Percentiles rank a stretch among this genome's conserved stretches.
Conservation (phyloP, 2,797 vertebrate genomes). For the Cossypha polioptera region DNA sequence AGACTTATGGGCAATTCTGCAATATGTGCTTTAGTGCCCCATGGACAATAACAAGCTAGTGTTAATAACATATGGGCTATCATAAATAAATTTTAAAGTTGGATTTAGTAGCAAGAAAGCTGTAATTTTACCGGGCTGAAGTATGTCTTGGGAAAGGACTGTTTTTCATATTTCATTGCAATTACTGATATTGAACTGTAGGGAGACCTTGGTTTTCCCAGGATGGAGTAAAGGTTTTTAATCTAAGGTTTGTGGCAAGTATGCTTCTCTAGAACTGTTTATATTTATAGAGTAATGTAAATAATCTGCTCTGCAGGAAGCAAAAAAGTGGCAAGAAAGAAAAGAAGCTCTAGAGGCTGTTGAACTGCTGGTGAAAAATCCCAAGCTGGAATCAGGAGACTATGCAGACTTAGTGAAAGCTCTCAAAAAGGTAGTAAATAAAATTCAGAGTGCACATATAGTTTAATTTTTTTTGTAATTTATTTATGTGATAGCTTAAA, state of each 20-base stretch:
- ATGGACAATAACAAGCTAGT: neutral
- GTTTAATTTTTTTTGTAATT: neutral
- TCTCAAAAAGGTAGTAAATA: slow-evolving; percentile 88
- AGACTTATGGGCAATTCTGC: neutral
- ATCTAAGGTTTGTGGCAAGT: neutral
- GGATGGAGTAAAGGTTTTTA: neutral
- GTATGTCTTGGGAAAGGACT: neutral
- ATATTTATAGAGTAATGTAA: neutral
- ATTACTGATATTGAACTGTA: neutral
- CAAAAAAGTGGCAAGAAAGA: slow-evolving; percentile 99
- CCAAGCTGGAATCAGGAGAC: slow-evolving; percentile 92
- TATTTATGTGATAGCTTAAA: neutral
- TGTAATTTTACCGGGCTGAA: neutral
- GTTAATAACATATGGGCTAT: neutral
- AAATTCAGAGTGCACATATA: neutral
- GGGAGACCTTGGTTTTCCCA: neutral
- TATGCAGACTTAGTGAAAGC: slow-evolving; percentile 93
- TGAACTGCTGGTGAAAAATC: slow-evolving; percentile 89
- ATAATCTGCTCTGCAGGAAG: slow-evolving; percentile 82
- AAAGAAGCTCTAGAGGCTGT: slow-evolving; percentile 94
- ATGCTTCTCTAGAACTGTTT: neutral
- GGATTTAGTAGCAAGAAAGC: neutral
- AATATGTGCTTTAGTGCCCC: neutral
- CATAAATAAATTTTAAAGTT: neutral
- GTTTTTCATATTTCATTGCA: neutral